Evolutionary conservation across 2,888 invertebrate species (phyloP).

Genomic region (Drosophila flavopinicola): DNA sequence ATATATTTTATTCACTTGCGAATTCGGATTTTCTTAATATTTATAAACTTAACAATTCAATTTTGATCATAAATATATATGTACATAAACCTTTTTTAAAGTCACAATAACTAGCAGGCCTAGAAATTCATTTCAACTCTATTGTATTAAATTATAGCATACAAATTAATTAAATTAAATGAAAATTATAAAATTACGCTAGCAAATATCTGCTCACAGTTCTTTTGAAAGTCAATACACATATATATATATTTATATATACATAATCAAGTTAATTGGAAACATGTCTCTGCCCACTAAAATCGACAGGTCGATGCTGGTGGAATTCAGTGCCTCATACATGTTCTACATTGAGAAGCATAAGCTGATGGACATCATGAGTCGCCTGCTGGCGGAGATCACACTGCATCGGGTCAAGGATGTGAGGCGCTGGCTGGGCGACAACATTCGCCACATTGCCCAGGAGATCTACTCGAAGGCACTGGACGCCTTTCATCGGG

Average conservation of each 20-base stretch:
- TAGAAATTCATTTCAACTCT: background rate
- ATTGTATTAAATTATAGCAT: background rate
- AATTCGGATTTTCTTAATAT: too few relatives aligned
- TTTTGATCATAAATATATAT: too few relatives aligned
- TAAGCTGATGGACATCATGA: constrained; percentile 78
- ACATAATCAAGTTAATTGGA: background rate
- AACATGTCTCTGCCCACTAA: constrained; percentile 58
- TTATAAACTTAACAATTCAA: too few relatives aligned
- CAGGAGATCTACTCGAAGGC: constrained; percentile 70
- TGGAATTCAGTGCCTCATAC: constrained; percentile 72
- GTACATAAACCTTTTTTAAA: too few relatives aligned
- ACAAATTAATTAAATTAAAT: background rate
- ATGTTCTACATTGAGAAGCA: constrained; percentile 83
- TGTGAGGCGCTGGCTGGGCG: constrained; percentile 71
- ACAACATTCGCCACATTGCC: constrained; percentile 71
- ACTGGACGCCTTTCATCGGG: constrained; percentile 57
- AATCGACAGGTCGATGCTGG: constrained; percentile 53
- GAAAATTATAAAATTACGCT: constrained; percentile 5
- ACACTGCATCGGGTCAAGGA: constrained; percentile 52
- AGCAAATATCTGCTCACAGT: background rate
- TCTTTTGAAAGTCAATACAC: background rate
- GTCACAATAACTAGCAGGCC: background rate
- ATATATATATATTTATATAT: background rate
- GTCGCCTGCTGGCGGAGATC: constrained; percentile 73
- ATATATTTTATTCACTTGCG: too few relatives aligned